Evolutionary conservation across 1,140 invertebrate species (phyloP), one percentile per base, ranked within the genome.

Genomic region (Lycorma delicatula): DNA sequence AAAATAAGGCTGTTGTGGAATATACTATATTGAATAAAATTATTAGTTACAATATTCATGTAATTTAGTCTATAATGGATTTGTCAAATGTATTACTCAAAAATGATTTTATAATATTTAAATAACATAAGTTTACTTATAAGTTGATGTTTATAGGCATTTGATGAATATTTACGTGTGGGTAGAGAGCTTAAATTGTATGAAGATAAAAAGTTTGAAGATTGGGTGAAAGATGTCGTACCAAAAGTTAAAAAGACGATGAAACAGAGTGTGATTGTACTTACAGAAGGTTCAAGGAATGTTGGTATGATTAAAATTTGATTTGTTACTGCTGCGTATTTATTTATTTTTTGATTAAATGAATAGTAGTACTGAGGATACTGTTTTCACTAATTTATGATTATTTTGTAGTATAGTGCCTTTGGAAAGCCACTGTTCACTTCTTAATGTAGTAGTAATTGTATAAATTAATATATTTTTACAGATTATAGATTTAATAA

Each of bases 171-270:
- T 67, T 77, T 86, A 31, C 75, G 74, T 16, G 72, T 93, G 4
- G 85, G 82, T 1, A 85, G 83, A 61, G 73, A 83, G 25, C 81
- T 94, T 77, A 86, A 84, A 66, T 71, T 77, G 1, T 94, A 83
- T 68, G 90, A 94, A 72, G 81, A 88, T 38, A 64, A 66, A 0
- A 83, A 82, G 56, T 87, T 79, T 56, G 75, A 79, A 9, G 70
- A 78, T 0, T 90, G 83, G 79, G 67, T 81, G 5, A 67, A 80
- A 3, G 76, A 74, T 5, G 78, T 82, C 0, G 71, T 77, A 0
- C 67, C 70, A 12, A 72, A 79, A 4, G 73, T 86, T 0, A 76
- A 79, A 27, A 73, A 76, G 29, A 76, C 79, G 1, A 81, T 88
- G 76, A 80, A 82, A 49, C 80, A 78, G 61, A 84, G 79, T 60